Evolutionary conservation across 2,888 invertebrate genomes (phyloP).

Genomic region (Perdita meconis): DNA sequence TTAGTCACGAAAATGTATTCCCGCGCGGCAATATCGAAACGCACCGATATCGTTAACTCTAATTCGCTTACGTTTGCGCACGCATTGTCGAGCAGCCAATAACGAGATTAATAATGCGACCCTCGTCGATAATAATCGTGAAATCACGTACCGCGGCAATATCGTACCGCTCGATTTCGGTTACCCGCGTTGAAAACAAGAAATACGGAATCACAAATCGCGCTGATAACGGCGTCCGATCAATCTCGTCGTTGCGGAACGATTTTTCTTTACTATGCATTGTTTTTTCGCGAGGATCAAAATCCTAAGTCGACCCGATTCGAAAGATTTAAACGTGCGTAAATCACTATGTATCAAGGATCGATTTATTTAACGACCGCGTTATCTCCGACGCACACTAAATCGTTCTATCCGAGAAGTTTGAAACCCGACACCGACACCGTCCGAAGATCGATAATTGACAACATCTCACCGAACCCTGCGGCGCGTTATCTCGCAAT

Average conservation of each 20-base stretch:
- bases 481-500: slow-evolving; percentile 42
- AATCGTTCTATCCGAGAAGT: neutral
- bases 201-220: slow-evolving; percentile 13
- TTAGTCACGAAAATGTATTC: slow-evolving; percentile 54
- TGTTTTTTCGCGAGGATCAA: too few species aligned
- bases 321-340: too few species aligned
- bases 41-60: slow-evolving; percentile 63
- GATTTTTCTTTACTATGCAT: neutral
- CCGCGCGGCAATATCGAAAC: slow-evolving; percentile 55
- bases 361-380: too few species aligned
- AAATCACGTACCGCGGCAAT: slow-evolving; percentile 64
- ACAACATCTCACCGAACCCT: slow-evolving; percentile 9
- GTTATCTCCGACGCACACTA: neutral
- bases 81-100: slow-evolving; percentile 56
- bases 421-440: neutral
- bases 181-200: slow-evolving; percentile 29
- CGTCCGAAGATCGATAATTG: slow-evolving; percentile 42
- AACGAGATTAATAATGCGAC: slow-evolving; percentile 71
- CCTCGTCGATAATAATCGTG: slow-evolving; percentile 66
- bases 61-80: slow-evolving; percentile 63
- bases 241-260: neutral
- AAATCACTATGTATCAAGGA: too few species aligned
- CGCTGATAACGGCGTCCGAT: slow-evolving; percentile 2
- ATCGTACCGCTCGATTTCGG: slow-evolving; percentile 50
- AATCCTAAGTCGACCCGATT: too few species aligned